Evolutionary conservation across 2,797 vertebrate species (phyloP), one percentile per base, ranked within the genome.

Genomic region (Glossophaga mutica): DNA sequence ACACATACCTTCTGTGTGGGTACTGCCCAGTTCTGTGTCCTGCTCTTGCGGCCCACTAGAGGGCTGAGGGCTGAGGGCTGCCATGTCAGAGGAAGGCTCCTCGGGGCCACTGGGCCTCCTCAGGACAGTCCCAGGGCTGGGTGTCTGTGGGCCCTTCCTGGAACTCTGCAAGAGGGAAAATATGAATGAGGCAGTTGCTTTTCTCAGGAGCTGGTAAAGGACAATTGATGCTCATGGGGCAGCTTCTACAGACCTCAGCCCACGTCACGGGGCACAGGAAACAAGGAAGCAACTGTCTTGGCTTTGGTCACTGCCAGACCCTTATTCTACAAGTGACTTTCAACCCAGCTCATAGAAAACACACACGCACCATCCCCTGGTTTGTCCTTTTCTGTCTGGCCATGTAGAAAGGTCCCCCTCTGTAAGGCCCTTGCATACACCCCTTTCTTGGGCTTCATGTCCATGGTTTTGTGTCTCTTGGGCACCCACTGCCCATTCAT

Each of bases 81-180:
- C 67, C 29, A 24, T 79, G 55, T 90, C 79, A 94, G 94, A 85
- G 19, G 91, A 94, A 8, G 94, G 48, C 21, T 83, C 70, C 88
- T 15, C 37, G 22, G 94, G n/a, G 10, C 55, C 44, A 42, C 29
- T 9, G 2, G 85, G 65, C 57, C n/a, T 95, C 44, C n/a, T 92
- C 9, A 24, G 67, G 46, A 46, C 32, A 50, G 77, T 12, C 83
- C 86, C 59, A 2, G 79, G 77, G 48, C 73, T 91, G 57, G 29
- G 22, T 37, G 15, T 42, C 83, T 50, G 79, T 5, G 48, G 37
- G 37, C n/a, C 16, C 24, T 67, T 85, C 79, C 81, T 83, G 82
- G 92, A 94, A 82, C 55, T 92, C 97, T 98, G 71, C 39, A 84
- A 95, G 32, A 92, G 32, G 76, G 34, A 90, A 95, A 73, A 95